phyloP scores from a whole-genome alignment of 2,113 vertebrate genomes.

The Cricetomys ansorgei region DNA sequence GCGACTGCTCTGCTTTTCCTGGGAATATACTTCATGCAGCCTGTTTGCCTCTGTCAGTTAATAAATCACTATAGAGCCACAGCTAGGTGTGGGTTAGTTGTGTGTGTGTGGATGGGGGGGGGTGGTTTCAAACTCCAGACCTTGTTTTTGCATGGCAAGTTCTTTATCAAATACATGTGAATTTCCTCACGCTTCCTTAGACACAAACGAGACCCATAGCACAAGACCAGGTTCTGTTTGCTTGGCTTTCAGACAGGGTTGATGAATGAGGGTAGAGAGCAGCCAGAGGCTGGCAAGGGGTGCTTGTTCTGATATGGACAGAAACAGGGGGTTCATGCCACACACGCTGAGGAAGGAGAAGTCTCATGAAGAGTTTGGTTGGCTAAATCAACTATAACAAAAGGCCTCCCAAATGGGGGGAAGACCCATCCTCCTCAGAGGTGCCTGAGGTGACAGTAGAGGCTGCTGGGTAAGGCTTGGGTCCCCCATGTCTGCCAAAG shows the following conservation, averaged over 20 bases:
- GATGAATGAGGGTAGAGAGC: not conserved
- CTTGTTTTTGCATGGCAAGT: not conserved
- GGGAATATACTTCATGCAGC: not conserved
- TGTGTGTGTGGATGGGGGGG: too few relatives aligned
- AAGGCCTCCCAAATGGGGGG: not conserved
- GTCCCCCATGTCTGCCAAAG: not conserved
- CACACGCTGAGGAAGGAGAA: not conserved
- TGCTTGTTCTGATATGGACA: not conserved
- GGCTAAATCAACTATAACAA: not conserved
- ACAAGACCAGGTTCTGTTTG: not conserved
- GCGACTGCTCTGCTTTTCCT: not conserved
- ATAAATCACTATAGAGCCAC: not conserved
- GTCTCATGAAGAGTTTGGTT: not conserved
- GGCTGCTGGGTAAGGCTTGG: not conserved
- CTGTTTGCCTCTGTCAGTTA: not conserved
- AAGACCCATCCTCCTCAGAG: not conserved
- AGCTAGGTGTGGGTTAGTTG: too few relatives aligned
- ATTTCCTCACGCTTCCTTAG: not conserved
- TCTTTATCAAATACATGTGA: not conserved
- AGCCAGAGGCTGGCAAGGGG: not conserved
- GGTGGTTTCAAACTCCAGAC: not conserved
- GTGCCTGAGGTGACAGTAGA: not conserved
- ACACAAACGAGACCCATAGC: not conserved
- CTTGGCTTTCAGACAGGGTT: not conserved
- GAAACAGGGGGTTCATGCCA: not conserved